Conservation (phyloP, 1,140 invertebrate species). For the Drosophila paulistorum region DNA sequence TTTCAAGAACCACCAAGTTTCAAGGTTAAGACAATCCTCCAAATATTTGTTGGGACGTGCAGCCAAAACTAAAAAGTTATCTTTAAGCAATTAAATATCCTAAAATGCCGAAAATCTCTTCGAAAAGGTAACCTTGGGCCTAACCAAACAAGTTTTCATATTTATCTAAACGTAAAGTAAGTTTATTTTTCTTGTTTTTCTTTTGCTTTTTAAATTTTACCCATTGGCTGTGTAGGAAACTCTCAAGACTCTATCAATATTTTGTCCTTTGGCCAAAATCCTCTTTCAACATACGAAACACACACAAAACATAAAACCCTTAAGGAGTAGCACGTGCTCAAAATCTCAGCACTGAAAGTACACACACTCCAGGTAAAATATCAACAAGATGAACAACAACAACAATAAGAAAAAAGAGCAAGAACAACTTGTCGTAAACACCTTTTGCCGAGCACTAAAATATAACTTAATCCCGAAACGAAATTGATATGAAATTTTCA, state of each 20-base stretch:
- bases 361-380: conserved; percentile 29
- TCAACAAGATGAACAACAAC: conserved; percentile 16
- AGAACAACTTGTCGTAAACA: conserved; percentile 58
- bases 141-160: conserved; percentile 3
- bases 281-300: conserved; percentile 39
- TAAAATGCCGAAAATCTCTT: background rate
- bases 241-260: conserved; percentile 65
- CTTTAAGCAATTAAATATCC: background rate
- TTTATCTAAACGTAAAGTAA: conserved; percentile 13
- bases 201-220: background rate
- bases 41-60: too few relatives aligned
- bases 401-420: conserved; percentile 6
- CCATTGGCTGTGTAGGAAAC: conserved; percentile 23
- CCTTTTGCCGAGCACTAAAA: conserved; percentile 72
- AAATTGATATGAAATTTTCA: conserved; percentile 77
- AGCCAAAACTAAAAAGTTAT: background rate
- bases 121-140: background rate
- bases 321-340: conserved; percentile 70
- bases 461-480: conserved; percentile 74
- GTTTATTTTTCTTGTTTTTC: conserved; percentile 16
- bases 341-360: conserved; percentile 63
- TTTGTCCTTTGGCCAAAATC: conserved; percentile 44
- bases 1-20: too few relatives aligned
- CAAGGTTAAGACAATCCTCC: too few relatives aligned
- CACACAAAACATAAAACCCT: conserved; percentile 64